A percentile compares a stretch with the other conserved stretches of the same genome.
These are phyloP conservation scores for Drosophila varians DNA, from an alignment of 1,140 invertebrate genomes.

Conservation along the genomic window DNA sequence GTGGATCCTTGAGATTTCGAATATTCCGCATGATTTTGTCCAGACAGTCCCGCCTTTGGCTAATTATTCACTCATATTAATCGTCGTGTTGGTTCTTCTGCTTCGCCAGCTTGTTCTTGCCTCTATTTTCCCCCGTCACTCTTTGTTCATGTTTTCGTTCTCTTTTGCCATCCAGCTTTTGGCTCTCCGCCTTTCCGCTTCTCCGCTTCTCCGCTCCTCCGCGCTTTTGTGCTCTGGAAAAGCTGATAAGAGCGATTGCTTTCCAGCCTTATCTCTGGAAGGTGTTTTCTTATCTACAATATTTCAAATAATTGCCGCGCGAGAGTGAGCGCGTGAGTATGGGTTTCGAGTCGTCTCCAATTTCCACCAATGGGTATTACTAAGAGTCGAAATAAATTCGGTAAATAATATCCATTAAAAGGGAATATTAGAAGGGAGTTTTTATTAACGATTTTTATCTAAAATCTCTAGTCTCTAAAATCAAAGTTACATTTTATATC, in stretches of 20 bases:
- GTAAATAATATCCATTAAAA: too few relatives aligned
- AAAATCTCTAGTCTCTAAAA: too few relatives aligned
- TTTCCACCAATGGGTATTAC: too few relatives aligned
- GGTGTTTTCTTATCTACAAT: conserved; percentile 41
- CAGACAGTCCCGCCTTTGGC: conserved; percentile 3
- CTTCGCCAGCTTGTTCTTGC: conserved; percentile 15
- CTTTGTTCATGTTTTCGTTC: conserved; percentile 26
- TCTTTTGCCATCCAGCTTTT: neutral
- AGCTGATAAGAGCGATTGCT: conserved; percentile 23
- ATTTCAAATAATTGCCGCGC: neutral
- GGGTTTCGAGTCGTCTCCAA: neutral
- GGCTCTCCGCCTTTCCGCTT: conserved; percentile 6
- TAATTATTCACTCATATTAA: conserved; percentile 50
- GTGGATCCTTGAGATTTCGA: conserved; percentile 74
- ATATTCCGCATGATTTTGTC: conserved; percentile 66
- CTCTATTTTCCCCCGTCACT: conserved; percentile 31
- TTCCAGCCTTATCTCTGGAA: conserved; percentile 33
- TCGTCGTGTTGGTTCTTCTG: neutral
- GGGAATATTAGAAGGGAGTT: too few relatives aligned
- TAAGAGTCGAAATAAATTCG: neutral
- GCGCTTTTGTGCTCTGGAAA: conserved; percentile 2
- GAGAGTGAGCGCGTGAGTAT: neutral
- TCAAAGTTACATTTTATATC: too few relatives aligned
- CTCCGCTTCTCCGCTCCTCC: neutral
- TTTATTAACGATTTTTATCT: too few relatives aligned